phyloP scores from a whole-genome alignment of 1,140 invertebrate species.

The Limonius californicus region DNA sequence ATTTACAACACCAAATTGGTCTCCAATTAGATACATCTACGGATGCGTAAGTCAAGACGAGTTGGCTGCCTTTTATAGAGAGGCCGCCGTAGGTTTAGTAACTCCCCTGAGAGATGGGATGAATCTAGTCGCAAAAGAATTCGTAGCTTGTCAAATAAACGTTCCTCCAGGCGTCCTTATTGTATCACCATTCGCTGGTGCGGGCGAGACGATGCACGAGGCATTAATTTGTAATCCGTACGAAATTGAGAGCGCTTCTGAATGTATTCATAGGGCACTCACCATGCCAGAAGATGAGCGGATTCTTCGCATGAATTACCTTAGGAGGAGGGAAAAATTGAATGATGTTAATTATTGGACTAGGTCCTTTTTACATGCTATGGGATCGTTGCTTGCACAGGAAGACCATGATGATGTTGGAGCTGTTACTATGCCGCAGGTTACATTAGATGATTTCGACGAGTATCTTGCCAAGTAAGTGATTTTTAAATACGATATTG shows the following conservation, averaged over 20 bases:
- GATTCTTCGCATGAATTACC: conserved; percentile 79
- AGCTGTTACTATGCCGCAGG: conserved; percentile 76
- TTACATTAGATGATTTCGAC: conserved; percentile 83
- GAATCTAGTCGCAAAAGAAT: conserved; percentile 93
- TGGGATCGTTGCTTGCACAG: conserved; percentile 64
- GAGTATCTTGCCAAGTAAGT: conserved; percentile 77
- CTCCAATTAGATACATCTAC: conserved; percentile 85
- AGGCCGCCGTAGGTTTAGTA: conserved; percentile 79
- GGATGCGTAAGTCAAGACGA: conserved; percentile 83
- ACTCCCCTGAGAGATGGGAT: conserved; percentile 87
- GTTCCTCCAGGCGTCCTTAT: conserved; percentile 82
- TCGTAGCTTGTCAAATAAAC: conserved; percentile 88
- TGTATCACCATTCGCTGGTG: conserved; percentile 85
- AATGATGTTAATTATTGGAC: conserved; percentile 89
- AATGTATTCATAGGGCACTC: conserved; percentile 78
- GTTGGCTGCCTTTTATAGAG: conserved; percentile 79
- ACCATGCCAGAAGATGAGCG: conserved; percentile 89
- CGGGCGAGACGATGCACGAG: conserved; percentile 89
- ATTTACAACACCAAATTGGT: conserved; percentile 87
- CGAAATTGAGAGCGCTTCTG: conserved; percentile 81
- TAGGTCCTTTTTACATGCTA: conserved; percentile 79
- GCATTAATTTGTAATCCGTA: conserved; percentile 83
- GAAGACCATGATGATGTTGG: conserved; percentile 77
- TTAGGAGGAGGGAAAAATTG: conserved; percentile 73
- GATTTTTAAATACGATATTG: too few relatives aligned